Conservation (phyloP, 2,888 invertebrate genomes). For the Exocentrus adspersus region DNA sequence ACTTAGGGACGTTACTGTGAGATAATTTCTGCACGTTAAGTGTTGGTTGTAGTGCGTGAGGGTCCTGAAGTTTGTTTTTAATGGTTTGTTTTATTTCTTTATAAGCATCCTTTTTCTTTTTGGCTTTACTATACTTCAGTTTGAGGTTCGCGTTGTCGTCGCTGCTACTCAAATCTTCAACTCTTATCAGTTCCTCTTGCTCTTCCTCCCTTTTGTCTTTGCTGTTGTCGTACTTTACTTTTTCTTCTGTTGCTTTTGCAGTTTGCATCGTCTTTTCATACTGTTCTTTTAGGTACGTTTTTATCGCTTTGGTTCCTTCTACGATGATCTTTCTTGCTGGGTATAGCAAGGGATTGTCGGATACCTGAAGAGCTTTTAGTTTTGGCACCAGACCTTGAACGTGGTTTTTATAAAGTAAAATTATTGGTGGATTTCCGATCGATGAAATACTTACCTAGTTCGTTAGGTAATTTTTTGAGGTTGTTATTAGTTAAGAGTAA, state of each 20-base stretch:
- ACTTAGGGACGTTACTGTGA: constrained; percentile 13
- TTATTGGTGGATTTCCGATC: no score
- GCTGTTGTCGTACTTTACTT: constrained; percentile 16
- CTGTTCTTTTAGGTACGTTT: constrained; percentile 54
- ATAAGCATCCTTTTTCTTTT: constrained; percentile 1
- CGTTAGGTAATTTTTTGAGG: constrained; percentile 69
- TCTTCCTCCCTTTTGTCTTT: constrained; percentile 3
- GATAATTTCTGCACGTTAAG: constrained; percentile 43
- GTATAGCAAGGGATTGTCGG: constrained; percentile 70
- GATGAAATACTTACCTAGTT: constrained; percentile 69
- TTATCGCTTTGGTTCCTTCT: constrained; percentile 63
- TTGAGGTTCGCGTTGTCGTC: background rate
- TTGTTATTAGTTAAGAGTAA: constrained; percentile 73
- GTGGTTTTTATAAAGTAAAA: no score
- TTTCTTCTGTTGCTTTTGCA: constrained; percentile 32
- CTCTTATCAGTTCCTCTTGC: constrained; percentile 11
- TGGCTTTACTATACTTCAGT: constrained; percentile 4
- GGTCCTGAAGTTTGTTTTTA: constrained; percentile 22
- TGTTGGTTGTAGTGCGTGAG: constrained; percentile 32
- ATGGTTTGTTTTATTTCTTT: constrained; percentile 5
- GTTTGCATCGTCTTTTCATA: constrained; percentile 43
- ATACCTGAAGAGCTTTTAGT: constrained; percentile 71
- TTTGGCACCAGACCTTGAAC: constrained; percentile 65
- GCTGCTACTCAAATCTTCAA: constrained; percentile 19
- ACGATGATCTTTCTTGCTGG: constrained; percentile 68